phyloP scores from a whole-genome alignment of 35 echinoderm and acorn worm genomes.

The Acanthaster planci region DNA sequence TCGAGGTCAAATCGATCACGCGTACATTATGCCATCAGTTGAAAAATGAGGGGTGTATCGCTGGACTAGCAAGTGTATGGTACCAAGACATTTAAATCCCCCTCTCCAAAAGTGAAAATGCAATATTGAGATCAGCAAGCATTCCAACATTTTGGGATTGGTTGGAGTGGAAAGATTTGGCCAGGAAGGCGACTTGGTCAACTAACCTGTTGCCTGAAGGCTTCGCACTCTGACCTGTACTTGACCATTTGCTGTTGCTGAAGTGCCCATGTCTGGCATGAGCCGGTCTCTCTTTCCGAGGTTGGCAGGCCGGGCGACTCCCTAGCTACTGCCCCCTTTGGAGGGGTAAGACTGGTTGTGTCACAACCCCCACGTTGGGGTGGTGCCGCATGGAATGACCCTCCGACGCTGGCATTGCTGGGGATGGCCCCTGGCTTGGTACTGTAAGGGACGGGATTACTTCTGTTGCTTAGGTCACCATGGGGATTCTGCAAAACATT shows the following conservation, averaged over 20 bases:
- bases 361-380: conserved; percentile 35
- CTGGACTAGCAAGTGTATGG: too few species aligned
- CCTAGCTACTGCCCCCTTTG: conserved; percentile 51
- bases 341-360: conserved; percentile 56
- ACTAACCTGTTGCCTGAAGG: conserved; percentile 51
- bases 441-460: not conserved
- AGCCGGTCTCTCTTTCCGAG: conserved; percentile 6
- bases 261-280: conserved; percentile 14
- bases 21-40: too few species aligned
- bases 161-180: too few species aligned
- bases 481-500: too few species aligned
- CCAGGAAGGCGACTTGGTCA: too few species aligned
- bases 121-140: not conserved
- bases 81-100: not conserved
- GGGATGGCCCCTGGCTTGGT: not conserved
- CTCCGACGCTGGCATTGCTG: conserved; percentile 16
- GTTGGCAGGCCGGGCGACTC: conserved; percentile 58
- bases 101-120: not conserved
- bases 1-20: too few species aligned
- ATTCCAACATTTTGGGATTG: not conserved
- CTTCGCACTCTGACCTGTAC: conserved; percentile 54
- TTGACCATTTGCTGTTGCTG: conserved; percentile 71
- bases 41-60: too few species aligned
- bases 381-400: not conserved
- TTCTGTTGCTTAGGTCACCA: not conserved